These are phyloP conservation scores for Callithrix jacchus DNA, from an alignment of 2,113 vertebrate species.

Conservation along the genomic window DNA sequence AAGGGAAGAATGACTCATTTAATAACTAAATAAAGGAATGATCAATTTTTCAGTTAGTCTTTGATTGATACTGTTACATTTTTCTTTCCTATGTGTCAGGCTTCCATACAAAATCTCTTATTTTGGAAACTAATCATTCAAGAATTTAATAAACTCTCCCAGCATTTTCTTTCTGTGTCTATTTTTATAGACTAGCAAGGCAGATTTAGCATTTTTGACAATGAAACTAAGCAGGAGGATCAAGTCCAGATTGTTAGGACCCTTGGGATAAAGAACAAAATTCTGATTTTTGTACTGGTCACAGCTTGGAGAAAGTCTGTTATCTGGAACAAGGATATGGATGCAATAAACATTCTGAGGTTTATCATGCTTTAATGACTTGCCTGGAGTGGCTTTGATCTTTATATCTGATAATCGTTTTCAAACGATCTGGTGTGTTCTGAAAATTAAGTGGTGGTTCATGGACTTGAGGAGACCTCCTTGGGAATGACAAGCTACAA, in stretches of 20 bases:
- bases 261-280: conserved; percentile 53
- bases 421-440: conserved; percentile 69
- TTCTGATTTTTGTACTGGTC: conserved; percentile 54
- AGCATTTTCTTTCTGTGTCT: background rate
- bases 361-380: conserved; percentile 64
- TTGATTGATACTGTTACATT: conserved; percentile 4
- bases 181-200: conserved; percentile 29
- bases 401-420: conserved; percentile 72
- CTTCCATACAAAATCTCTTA: conserved; percentile 43
- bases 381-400: conserved; percentile 69
- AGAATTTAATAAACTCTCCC: conserved; percentile 56
- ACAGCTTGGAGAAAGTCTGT: conserved; percentile 60
- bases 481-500: conserved; percentile 19
- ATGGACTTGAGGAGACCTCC: conserved; percentile 38
- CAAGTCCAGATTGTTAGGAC: conserved; percentile 47
- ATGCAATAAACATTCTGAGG: conserved; percentile 67
- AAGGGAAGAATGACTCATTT: conserved; percentile 4
- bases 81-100: conserved; percentile 49
- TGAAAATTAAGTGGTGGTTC: conserved; percentile 51
- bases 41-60: conserved; percentile 32
- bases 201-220: conserved; percentile 63
- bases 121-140: conserved; percentile 53
- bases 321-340: conserved; percentile 62
- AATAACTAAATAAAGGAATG: background rate
- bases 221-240: conserved; percentile 59